Conservation (phyloP, 2,113 vertebrate genomes). For the Passer montanus region DNA sequence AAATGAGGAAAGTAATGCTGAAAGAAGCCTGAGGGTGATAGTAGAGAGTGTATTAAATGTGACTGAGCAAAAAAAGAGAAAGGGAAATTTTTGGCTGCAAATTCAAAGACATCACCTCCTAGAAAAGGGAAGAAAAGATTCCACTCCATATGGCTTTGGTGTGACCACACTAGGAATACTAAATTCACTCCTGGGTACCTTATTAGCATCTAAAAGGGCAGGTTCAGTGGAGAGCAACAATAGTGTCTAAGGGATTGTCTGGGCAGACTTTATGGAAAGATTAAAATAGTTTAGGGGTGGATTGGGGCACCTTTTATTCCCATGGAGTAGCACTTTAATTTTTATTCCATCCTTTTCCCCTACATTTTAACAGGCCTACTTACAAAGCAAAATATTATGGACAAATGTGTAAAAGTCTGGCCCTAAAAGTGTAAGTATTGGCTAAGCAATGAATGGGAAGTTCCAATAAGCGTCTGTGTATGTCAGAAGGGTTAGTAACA, state of each 20-base stretch:
- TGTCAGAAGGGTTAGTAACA: neutral
- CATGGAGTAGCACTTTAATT: neutral
- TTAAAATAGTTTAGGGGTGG: conserved; percentile 59
- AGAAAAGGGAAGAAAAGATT: conserved; percentile 57
- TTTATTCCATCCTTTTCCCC: neutral
- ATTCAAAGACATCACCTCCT: conserved; percentile 54
- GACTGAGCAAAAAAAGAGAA: conserved; percentile 6
- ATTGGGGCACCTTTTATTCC: conserved; percentile 50
- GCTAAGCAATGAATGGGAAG: neutral
- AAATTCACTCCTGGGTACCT: conserved; percentile 56
- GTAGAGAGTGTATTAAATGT: conserved; percentile 27
- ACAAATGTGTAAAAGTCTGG: neutral
- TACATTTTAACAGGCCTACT: conserved; percentile 2
- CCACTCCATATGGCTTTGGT: conserved; percentile 48
- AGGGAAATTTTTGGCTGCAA: conserved; percentile 51
- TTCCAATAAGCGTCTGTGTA: neutral
- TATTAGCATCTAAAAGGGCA: conserved; percentile 64
- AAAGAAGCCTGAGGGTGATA: conserved; percentile 58
- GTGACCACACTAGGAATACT: conserved; percentile 62
- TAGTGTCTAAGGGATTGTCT: conserved; percentile 47
- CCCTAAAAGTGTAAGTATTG: neutral
- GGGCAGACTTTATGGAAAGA: conserved; percentile 53
- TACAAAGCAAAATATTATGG: conserved; percentile 6
- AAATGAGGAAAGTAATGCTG: conserved; percentile 52
- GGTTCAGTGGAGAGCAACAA: conserved; percentile 61